A percentile compares a stretch with the other conserved stretches of the same genome.
Evolutionary conservation across 1,140 invertebrate genomes (phyloP).

Genomic region (Drosophila sp.): DNA sequence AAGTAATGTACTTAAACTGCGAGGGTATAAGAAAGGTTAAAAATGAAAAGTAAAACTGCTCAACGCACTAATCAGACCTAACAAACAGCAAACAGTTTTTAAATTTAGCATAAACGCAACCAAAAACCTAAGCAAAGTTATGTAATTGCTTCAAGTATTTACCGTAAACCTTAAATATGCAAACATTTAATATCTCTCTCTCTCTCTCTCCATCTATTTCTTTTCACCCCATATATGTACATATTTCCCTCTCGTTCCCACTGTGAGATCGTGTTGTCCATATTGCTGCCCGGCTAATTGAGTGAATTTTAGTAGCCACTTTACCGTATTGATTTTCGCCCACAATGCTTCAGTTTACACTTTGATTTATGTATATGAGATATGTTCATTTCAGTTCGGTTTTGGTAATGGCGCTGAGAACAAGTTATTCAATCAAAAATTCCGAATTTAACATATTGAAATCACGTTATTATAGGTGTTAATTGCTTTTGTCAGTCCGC

Average conservation of each 20-base stretch:
- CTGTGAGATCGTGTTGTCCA: too few species aligned
- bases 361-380: constrained; percentile 19
- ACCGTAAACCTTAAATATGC: constrained; percentile 48
- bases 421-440: constrained; percentile 36
- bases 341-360: constrained; percentile 12
- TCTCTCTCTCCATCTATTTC: background rate
- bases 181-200: constrained; percentile 42
- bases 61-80: constrained; percentile 58
- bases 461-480: constrained; percentile 46
- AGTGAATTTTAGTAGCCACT: constrained; percentile 27
- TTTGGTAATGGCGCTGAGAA: constrained; percentile 56
- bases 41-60: constrained; percentile 59
- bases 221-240: background rate
- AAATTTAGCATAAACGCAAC: constrained; percentile 58
- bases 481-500: constrained; percentile 36
- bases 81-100: constrained; percentile 9
- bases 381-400: constrained; percentile 18
- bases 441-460: constrained; percentile 51
- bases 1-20: constrained; percentile 23
- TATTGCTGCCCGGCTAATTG: constrained; percentile 40
- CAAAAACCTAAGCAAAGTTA: constrained; percentile 32
- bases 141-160: constrained; percentile 43
- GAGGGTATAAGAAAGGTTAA: background rate
- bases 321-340: constrained; percentile 35
- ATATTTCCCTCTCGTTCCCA: constrained; percentile 18